Percentiles rank a stretch among this genome's conserved stretches.
Evolutionary conservation across 2,888 invertebrate species (phyloP).

Genomic region (Stenichneumon culpator): DNA sequence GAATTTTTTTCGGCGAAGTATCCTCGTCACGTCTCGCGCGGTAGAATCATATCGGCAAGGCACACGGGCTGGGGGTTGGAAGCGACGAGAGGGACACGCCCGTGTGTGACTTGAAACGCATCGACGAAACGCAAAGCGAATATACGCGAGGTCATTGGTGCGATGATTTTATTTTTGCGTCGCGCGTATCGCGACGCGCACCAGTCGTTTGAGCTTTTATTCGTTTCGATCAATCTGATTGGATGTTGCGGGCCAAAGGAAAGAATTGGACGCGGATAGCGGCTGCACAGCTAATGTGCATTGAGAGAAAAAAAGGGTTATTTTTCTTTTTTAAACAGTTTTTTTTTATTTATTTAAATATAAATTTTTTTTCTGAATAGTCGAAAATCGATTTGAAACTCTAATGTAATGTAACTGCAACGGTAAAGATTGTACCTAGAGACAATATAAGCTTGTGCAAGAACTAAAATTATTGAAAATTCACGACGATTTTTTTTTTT

Average conservation of each 20-base stretch:
- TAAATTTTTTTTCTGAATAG: background rate
- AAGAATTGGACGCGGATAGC: background rate
- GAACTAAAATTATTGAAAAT: background rate
- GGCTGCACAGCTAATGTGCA: background rate
- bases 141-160: constrained; percentile 10
- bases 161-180: constrained; percentile 25
- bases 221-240: constrained; percentile 8
- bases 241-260: background rate
- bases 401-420: background rate
- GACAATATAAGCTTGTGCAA: background rate
- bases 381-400: background rate
- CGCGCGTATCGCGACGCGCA: background rate
- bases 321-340: background rate
- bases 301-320: background rate
- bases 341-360: background rate
- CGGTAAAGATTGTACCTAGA: background rate
- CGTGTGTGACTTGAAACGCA: constrained; percentile 17
- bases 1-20: background rate
- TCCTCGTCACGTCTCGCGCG: constrained; percentile 2
- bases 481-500: background rate
- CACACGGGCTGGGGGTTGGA: background rate
- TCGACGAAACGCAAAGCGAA: constrained; percentile 2
- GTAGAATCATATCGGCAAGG: background rate
- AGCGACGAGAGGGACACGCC: background rate
- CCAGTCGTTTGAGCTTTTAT: background rate